Conservation (phyloP, 2,113 vertebrate genomes). For the Amphiprion percula region DNA sequence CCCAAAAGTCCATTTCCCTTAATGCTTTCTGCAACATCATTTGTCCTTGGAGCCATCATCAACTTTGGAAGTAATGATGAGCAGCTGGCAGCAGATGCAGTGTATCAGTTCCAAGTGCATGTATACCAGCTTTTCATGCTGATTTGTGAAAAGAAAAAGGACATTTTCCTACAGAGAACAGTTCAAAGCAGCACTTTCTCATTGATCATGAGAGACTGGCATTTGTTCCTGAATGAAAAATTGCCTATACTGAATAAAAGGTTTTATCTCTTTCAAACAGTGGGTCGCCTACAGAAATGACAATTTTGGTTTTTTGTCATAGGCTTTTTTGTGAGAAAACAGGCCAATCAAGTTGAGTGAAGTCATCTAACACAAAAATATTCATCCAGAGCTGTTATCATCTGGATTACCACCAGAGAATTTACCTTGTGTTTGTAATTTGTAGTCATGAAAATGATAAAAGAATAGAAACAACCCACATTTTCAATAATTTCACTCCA, state of each 20-base stretch:
- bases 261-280: neutral
- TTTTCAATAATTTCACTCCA: neutral
- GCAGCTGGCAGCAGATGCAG: constrained; percentile 7
- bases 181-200: constrained; percentile 11
- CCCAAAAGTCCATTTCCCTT: no score
- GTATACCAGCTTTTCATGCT: constrained; percentile 1
- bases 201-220: neutral
- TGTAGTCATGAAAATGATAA: neutral
- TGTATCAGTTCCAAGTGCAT: neutral
- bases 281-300: neutral
- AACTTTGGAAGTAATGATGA: neutral
- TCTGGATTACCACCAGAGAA: neutral
- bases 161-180: neutral
- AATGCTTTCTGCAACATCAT: no score
- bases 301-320: neutral
- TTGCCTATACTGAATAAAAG: neutral
- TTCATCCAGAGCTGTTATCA: neutral
- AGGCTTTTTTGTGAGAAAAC: neutral
- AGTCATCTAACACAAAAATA: neutral
- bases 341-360: neutral
- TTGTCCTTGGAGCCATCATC: neutral
- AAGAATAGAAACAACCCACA: constrained; percentile 14
- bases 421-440: neutral
- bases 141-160: neutral
- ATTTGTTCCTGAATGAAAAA: neutral